These are phyloP conservation scores for Paraplagusia blochii DNA, from an alignment of 2,113 vertebrate genomes.

Conservation along the genomic window DNA sequence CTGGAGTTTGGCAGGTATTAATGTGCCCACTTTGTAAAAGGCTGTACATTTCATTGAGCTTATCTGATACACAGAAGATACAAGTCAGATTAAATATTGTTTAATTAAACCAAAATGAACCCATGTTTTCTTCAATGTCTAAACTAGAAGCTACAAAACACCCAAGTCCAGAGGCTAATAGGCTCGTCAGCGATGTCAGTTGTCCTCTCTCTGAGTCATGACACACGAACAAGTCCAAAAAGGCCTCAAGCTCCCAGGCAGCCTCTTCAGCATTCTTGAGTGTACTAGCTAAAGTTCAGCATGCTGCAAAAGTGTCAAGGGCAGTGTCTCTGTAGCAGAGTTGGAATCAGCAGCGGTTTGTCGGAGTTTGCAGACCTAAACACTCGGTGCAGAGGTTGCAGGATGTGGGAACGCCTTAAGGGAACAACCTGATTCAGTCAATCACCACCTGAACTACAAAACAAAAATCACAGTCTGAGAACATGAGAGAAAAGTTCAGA, in stretches of 20 bases:
- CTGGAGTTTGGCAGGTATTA: too few species aligned
- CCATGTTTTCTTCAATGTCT: background rate
- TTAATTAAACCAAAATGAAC: too few species aligned
- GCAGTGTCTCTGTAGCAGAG: background rate
- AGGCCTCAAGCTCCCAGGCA: background rate
- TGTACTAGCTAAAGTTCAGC: background rate
- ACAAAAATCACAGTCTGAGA: background rate
- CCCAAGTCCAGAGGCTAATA: too few species aligned
- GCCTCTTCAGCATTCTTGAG: background rate
- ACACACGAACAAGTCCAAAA: background rate
- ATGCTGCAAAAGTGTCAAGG: background rate
- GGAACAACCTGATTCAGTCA: conserved; percentile 2
- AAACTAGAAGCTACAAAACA: background rate
- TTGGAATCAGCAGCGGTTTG: background rate
- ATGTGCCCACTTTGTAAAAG: too few species aligned
- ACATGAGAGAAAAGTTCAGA: background rate
- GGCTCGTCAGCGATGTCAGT: background rate
- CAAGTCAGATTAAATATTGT: too few species aligned
- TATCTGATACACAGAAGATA: too few species aligned
- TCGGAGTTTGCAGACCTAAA: background rate
- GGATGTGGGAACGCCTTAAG: background rate
- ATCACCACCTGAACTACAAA: background rate
- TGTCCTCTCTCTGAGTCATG: background rate
- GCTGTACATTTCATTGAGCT: too few species aligned
- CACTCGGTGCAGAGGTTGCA: too few species aligned